phyloP scores from a whole-genome alignment of 2,797 vertebrate species.

The Scolopax rusticola region DNA sequence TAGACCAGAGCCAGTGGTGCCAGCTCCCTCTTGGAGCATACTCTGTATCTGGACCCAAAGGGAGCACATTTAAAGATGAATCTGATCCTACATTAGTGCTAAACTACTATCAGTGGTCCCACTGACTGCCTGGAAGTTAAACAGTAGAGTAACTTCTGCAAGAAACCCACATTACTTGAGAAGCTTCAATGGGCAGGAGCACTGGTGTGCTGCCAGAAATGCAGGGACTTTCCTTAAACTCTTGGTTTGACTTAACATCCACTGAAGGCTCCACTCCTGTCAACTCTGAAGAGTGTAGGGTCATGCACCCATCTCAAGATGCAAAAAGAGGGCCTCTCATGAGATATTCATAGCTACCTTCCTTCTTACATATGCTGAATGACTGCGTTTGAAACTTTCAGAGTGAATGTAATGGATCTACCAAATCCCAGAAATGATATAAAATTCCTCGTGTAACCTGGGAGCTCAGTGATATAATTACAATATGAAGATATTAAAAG shows the following conservation, averaged over 20 bases:
- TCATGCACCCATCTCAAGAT: background rate
- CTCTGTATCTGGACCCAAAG: background rate
- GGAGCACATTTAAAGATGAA: background rate
- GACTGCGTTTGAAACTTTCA: slow-evolving; percentile 17
- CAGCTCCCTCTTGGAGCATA: background rate
- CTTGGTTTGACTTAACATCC: slow-evolving; percentile 46
- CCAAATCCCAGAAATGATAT: slow-evolving; percentile 16
- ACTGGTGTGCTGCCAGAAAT: background rate
- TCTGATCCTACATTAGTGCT: background rate
- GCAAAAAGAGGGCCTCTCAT: background rate
- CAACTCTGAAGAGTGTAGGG: background rate
- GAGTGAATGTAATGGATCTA: background rate
- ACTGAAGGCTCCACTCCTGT: background rate
- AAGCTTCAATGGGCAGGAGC: background rate
- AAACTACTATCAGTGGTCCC: background rate
- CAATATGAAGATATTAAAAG: background rate
- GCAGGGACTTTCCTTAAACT: slow-evolving; percentile 48
- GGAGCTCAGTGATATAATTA: background rate
- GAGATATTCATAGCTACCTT: background rate
- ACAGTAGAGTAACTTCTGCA: background rate
- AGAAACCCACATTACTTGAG: background rate
- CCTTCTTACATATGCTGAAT: background rate
- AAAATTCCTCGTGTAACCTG: background rate
- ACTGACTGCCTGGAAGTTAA: background rate
- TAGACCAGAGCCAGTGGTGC: background rate